These are phyloP conservation scores for Hirtodrosophila confusa DNA, from an alignment of 2,888 invertebrate genomes.

Conservation along the genomic window DNA sequence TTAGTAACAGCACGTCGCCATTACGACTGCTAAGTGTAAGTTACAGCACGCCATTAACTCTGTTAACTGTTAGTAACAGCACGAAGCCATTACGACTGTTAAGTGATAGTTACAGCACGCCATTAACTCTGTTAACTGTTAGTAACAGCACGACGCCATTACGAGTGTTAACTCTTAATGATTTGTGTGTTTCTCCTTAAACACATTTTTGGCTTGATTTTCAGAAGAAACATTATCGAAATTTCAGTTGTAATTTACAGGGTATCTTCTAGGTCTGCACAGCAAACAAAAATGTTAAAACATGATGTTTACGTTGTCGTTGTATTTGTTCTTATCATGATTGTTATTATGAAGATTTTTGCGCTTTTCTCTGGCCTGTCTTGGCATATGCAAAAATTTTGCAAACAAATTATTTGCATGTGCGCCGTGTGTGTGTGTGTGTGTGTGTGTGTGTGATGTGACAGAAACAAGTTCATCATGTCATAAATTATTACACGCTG, in stretches of 20 bases:
- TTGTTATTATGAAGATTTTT: constrained; percentile 58
- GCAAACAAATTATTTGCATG: constrained; percentile 47
- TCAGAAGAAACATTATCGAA: no score
- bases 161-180: no score
- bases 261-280: constrained; percentile 6
- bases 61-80: no score
- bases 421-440: constrained; percentile 3
- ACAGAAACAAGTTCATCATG: constrained; percentile 63
- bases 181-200: no score
- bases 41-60: no score
- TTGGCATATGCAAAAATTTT: constrained; percentile 34
- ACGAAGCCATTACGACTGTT: no score
- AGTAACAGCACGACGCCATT: no score
- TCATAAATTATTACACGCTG: constrained; percentile 68
- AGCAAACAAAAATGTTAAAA: background rate
- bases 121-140: no score
- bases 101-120: no score
- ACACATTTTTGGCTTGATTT: no score
- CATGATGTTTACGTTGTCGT: background rate
- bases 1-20: no score
- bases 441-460: constrained; percentile 7
- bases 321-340: constrained; percentile 25
- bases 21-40: no score
- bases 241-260: background rate
- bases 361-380: constrained; percentile 23